Evolutionary conservation across 2,797 vertebrate genomes (phyloP), one percentile per base, ranked within the genome.

Genomic region (Sylvia borin): DNA sequence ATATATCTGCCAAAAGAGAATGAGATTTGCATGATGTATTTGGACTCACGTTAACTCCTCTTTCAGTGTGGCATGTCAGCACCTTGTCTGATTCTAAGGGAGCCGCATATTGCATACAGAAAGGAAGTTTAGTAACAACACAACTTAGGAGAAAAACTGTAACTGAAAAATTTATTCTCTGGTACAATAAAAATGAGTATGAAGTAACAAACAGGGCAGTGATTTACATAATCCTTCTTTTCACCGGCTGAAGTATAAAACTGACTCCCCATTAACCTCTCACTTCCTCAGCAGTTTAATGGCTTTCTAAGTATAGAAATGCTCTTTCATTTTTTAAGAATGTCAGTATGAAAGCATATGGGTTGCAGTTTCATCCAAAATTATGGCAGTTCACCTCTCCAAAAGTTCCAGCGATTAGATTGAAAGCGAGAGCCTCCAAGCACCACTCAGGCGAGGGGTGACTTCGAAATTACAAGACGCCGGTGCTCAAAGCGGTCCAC

Each of bases 171-270:
- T 16, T 24, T 72, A 50, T 40, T 75, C 50, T 85, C 24, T 72
- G 16, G 40, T 76, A 60, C 42, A 47, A 42, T 73, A 71, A 55
- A 91, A 84, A 90, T 13, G 3, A 93, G 16, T 15, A 73, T 38
- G 34, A 92, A 91, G 42, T 42, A 82, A 71, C 27, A 76, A 92
- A 55, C 43, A 79, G 32, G 67, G 31, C 25, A 67, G 40, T 32
- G 29, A 79, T 54, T 74, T 81, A 88, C 31, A 76, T 70, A 26
- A 67, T 57, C 38, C 55, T 94, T 93, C 43, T 94, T 91, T 82
- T 38, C 34, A 77, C 62, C 55, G 68, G 76, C 11, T 51, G 32
- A 88, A 91, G 38, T 79, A 95, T 38, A 86, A 92, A 96, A 91
- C 36, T 50, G 48, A 60, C 24, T 91, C 16, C 36, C 32, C 38